Evolutionary conservation across 1,140 invertebrate species (phyloP).

Genomic region (Mya arenaria): DNA sequence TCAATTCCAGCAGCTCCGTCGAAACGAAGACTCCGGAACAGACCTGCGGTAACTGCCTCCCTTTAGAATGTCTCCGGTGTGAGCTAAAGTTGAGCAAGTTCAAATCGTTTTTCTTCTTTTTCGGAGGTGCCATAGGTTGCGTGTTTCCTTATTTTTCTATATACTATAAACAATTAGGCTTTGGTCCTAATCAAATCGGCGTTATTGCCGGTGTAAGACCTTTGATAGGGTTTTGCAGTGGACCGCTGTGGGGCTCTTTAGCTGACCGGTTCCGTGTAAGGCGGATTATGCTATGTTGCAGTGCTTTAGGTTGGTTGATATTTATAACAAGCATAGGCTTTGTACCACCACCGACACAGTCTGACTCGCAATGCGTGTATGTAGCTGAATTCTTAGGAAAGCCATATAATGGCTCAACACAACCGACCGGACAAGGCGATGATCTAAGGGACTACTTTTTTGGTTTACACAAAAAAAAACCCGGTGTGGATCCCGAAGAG

Average conservation of each 20-base stretch:
- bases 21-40: neutral
- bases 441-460: neutral
- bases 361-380: slow-evolving; percentile 17
- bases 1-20: neutral
- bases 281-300: slow-evolving; percentile 31
- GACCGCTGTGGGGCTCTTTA: slow-evolving; percentile 42
- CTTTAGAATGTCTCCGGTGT: slow-evolving; percentile 11
- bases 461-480: neutral
- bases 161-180: slow-evolving; percentile 54
- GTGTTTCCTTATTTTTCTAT: slow-evolving; percentile 53
- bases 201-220: slow-evolving; percentile 49
- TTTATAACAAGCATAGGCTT: slow-evolving; percentile 49
- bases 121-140: slow-evolving; percentile 37
- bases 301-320: slow-evolving; percentile 42
- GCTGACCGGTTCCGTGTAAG: slow-evolving; percentile 49
- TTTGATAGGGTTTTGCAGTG: slow-evolving; percentile 43
- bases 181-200: slow-evolving; percentile 53
- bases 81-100: slow-evolving; percentile 36
- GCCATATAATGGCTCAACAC: neutral
- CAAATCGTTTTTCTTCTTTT: slow-evolving; percentile 52
- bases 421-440: neutral
- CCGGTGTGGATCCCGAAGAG: slow-evolving; percentile 19
- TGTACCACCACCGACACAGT: slow-evolving; percentile 15
- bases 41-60: neutral
- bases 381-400: slow-evolving; percentile 20